Evolutionary conservation across 2,797 vertebrate species (phyloP).

Genomic region (Furcifer pardalis): DNA sequence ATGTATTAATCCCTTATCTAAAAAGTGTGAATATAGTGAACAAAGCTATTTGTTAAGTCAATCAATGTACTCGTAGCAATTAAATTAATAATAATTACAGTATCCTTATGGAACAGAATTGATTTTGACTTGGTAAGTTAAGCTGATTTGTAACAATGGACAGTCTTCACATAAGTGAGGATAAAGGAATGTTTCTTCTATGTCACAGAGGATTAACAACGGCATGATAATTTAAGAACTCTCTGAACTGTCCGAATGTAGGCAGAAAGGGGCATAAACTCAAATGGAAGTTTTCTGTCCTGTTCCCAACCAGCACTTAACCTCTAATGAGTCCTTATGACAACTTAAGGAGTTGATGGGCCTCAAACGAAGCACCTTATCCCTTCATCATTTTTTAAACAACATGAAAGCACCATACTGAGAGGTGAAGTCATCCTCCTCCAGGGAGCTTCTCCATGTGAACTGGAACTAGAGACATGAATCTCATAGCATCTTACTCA

Average conservation of each 20-base stretch:
- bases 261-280: background rate
- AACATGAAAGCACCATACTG: too few relatives aligned
- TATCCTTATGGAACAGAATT: slow-evolving; percentile 58
- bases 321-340: background rate
- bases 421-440: too few relatives aligned
- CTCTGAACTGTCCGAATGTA: background rate
- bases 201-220: slow-evolving; percentile 46
- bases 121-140: slow-evolving; percentile 53
- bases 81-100: slow-evolving; percentile 45
- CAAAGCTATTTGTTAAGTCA: slow-evolving; percentile 53
- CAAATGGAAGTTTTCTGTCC: background rate
- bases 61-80: slow-evolving; percentile 46
- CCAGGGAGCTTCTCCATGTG: too few relatives aligned
- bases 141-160: slow-evolving; percentile 47
- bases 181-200: slow-evolving; percentile 29
- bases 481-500: too few relatives aligned
- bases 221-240: slow-evolving; percentile 28
- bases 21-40: slow-evolving; percentile 47
- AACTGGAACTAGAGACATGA: too few relatives aligned
- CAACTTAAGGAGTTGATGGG: too few relatives aligned
- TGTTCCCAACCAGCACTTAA: background rate
- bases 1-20: slow-evolving; percentile 42
- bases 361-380: too few relatives aligned
- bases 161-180: slow-evolving; percentile 17
- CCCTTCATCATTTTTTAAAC: too few relatives aligned